Evolutionary conservation across 2,113 vertebrate genomes (phyloP), one percentile per base, ranked within the genome.

Genomic region (Mellivora capensis): DNA sequence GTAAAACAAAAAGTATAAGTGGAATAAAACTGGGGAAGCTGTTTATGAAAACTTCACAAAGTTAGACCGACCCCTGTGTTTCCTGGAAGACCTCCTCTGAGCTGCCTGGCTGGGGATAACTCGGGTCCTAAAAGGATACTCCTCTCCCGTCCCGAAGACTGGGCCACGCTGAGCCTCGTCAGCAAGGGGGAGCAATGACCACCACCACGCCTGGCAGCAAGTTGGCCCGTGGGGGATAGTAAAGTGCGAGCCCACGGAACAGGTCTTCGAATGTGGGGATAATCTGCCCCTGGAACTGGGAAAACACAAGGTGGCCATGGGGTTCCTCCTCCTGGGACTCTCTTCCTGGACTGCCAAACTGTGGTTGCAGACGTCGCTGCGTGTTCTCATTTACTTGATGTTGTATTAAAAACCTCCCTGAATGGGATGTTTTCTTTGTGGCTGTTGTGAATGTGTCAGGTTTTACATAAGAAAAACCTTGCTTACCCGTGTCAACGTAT

Each of bases 261-360:
- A 25, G 10, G 10, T 9, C 39, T 34, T 27, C 31, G 44, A 4
- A 15, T 0, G 44, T 23, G 23, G 44, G 20, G 10, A 18, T 7
- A 18, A 31, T 31, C 1, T 0, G 3, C 7, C 14, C 9, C 7
- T 10, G 14, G 8, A 61, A 14, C 57, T 59, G 0, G 6, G 18
- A 1, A 1, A 54, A 27, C 12, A 3, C 29, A 42, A 74, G 29
- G 21, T 0, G 23, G 15, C 44, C 54, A 3, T 27, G 25, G n/a
- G 27, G 27, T n/a, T 44, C 17, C 29, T 47, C 10, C 37, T 29
- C n/a, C 44, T 23, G 15, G 57, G 4, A 17, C 57, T 49, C 23
- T 37, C 39, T 31, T 29, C n/a, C 21, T 7, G 67, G 5, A 17
- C 57, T 39, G 37, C 34, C 62, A 3, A 15, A 25, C 10, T 2